Base-by-base conservation (phyloP, 1,140 invertebrate genomes). In the Stegodyphus mimosarum region DNA sequence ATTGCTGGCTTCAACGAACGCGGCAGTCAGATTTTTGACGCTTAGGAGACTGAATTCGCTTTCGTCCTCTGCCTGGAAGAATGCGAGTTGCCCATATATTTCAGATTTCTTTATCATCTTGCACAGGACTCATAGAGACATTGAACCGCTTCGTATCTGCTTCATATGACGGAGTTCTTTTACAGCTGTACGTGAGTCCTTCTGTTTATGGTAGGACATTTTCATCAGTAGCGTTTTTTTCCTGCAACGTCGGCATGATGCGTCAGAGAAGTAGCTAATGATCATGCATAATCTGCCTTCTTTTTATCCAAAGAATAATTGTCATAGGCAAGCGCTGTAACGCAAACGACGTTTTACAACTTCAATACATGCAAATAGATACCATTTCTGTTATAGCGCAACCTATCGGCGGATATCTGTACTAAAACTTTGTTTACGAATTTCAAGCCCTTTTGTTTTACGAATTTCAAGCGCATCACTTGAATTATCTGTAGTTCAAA, bases 201-300 rank as follows among this genome's bases (percentile, higher is more conserved):
- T 75, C 73, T n/a, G 73, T 10, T 53, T 75, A 17, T 75, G 11
- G 5, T 51, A 51, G 13, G 0, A 51, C 18, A 10, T 7, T 7
- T n/a, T 73, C 60, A 51, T 48, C 33, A 33, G 17, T 11, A 33
- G 9, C 17, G 7, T 67, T 81, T 63, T 72, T 48, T 53, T 9
- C n/a, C 60, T 33, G n/a, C 67, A n/a, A 13, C 71, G 7, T 60
- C 33, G 51, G 48, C 53, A 85, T 69, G 71, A 72, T 83, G 80
- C 18, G 55, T n/a, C 71, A 83, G 74, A 52, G n/a, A 55, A 73
- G 80, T 55, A 55, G 73, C 53, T 70, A 66, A 33, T 48, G 75
- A 10, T 72, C 71, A 33, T 33, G 33, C 33, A 33, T 1, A 33
- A 33, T 33, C 33, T 3, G 33, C 3, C 33, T 33, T 33, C 33